These are phyloP conservation scores for Tribolium castaneum DNA, from an alignment of 1,140 invertebrate species.

Conservation along the genomic window DNA sequence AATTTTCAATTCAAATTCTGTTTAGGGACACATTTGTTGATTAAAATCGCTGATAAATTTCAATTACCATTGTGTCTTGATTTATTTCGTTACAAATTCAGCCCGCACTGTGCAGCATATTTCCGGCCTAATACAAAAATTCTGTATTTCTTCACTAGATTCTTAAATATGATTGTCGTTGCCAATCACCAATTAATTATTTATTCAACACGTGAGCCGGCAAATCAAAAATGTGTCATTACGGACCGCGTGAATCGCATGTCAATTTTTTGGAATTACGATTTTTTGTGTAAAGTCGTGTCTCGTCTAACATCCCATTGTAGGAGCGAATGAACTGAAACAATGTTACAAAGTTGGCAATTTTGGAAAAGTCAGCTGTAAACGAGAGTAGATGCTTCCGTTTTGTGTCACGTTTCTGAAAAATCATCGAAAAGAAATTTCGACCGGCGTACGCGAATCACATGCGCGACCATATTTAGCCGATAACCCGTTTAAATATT, in stretches of 20 bases:
- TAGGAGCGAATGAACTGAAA: constrained; percentile 36
- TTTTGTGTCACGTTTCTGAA: constrained; percentile 32
- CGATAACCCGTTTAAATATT: constrained; percentile 14
- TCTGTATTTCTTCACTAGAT: too few relatives aligned
- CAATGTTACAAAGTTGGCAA: constrained; percentile 20
- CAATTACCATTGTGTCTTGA: neutral
- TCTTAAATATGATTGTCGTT: too few relatives aligned
- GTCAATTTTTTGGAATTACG: too few relatives aligned
- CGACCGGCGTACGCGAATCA: neutral
- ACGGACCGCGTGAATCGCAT: too few relatives aligned
- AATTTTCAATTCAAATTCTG: neutral
- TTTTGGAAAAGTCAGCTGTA: neutral
- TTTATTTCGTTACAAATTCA: neutral
- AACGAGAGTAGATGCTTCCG: constrained; percentile 30
- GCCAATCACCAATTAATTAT: too few relatives aligned
- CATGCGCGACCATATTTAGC: neutral
- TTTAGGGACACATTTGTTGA: neutral
- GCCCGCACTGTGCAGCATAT: neutral
- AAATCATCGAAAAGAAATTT: neutral
- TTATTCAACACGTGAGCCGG: too few relatives aligned
- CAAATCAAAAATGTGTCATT: too few relatives aligned
- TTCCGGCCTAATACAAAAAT: neutral
- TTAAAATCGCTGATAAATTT: neutral
- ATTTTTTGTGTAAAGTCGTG: neutral
- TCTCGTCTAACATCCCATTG: neutral